Conservation (phyloP, 2,113 vertebrate genomes). For the Heliornis fulica region DNA sequence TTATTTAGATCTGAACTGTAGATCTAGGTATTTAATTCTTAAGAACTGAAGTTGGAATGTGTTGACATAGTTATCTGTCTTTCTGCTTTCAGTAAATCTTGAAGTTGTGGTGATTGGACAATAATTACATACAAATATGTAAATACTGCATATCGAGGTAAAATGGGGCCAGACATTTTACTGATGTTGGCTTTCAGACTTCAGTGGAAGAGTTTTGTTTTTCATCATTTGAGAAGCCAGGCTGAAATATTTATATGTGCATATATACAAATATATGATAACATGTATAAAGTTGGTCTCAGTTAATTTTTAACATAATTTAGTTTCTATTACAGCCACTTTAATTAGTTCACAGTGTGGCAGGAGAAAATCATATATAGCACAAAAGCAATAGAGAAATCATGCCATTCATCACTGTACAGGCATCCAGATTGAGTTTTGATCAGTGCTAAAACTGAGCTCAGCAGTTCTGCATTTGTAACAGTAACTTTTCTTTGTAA, state of each 20-base stretch:
- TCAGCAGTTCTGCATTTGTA: not conserved
- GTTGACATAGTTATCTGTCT: not conserved
- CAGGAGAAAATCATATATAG: not conserved
- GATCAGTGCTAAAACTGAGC: slow-evolving; percentile 2
- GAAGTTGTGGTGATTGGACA: not conserved
- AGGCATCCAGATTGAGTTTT: not conserved
- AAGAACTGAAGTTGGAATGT: not conserved
- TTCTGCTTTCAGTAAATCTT: not conserved
- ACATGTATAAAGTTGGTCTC: not conserved
- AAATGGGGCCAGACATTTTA: not conserved
- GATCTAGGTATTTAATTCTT: not conserved
- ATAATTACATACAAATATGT: not conserved
- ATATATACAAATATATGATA: not conserved
- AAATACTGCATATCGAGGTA: not conserved
- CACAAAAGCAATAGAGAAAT: not conserved
- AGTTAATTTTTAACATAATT: slow-evolving; percentile 16
- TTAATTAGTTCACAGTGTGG: slow-evolving; percentile 33
- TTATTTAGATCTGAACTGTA: not conserved
- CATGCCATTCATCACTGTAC: not conserved
- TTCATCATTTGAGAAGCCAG: slow-evolving; percentile 4
- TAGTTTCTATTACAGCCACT: not conserved
- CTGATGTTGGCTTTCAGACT: not conserved
- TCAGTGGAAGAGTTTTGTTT: not conserved
- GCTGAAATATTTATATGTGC: slow-evolving; percentile 1
- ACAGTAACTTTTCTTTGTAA: not conserved